Evolutionary conservation across 2,113 vertebrate genomes (phyloP), one percentile per base, ranked within the genome.

Genomic region (Rhynchomys soricoides): DNA sequence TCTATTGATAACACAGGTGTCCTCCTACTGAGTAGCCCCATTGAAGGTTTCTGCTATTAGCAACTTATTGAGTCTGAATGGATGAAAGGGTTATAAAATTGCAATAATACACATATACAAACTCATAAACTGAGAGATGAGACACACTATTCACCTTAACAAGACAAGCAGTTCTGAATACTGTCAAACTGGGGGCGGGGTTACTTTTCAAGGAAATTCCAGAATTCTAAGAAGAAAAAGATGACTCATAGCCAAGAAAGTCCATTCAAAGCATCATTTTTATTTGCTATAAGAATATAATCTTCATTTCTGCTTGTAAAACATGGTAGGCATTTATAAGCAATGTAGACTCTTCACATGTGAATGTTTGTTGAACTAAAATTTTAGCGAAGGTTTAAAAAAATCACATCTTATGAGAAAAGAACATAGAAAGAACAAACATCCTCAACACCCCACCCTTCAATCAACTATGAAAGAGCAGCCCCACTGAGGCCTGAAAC

Each of bases 211-310:
- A 85, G 81, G 45, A 79, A 87, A 92, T 48, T 85, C 43, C 43
- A 77, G 13, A 88, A 86, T 68, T 90, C 86, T 48, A 74, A 59
- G 55, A 97, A 96, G 45, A 55, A 97, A 97, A 95, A 74, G 11
- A 74, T 92, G 24, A 97, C 62, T 92, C 79, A 95, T 16, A 91
- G 17, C 74, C 37, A 95, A 78, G 93, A 96, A 95, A 95, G 1
- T 24, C 22, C 22, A 91, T 98, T 97, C 94, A 85, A 98, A 98
- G 89, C 90, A 79, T 96, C 45, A 91, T 93, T 62, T 98, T 98
- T 97, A 98, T 97, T 97, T 96, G 40, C 95, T 89, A 24, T 89
- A 97, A 96, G n/a, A 97, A 89, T 97, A 94, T 97, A 97, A 96
- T 97, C 96, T 97, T 37, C 31, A 89, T 94, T 97, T 98, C 93